Conservation (phyloP, 2,888 invertebrate genomes). For the Monopis laevigella region DNA sequence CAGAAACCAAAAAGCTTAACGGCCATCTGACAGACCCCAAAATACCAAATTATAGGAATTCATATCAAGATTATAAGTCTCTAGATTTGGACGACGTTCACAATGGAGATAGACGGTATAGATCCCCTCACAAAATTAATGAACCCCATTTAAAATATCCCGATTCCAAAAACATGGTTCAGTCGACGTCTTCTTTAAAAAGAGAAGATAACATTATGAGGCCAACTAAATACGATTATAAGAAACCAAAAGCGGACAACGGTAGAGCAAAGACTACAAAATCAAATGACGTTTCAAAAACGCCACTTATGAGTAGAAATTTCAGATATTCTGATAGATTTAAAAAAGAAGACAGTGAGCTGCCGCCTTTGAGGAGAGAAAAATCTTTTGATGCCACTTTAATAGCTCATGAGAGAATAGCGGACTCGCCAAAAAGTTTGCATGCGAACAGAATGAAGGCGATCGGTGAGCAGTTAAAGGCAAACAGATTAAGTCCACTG, state of each 20-base stretch:
- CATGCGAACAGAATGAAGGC: constrained; percentile 43
- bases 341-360: constrained; percentile 43
- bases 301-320: constrained; percentile 51
- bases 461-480: constrained; percentile 41
- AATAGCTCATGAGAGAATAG: constrained; percentile 39
- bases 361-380: constrained; percentile 51
- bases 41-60: constrained; percentile 33
- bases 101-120: constrained; percentile 41
- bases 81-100: constrained; percentile 34
- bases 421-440: constrained; percentile 39
- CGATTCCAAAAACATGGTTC: constrained; percentile 50
- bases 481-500: constrained; percentile 36
- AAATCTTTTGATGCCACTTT: constrained; percentile 60
- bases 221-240: constrained; percentile 53
- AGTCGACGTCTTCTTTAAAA: constrained; percentile 46
- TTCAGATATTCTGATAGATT: constrained; percentile 62
- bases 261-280: constrained; percentile 58
- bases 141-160: constrained; percentile 53
- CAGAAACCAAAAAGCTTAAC: constrained; percentile 71
- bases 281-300: constrained; percentile 47
- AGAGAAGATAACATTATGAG: constrained; percentile 59
- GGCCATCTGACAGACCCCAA: constrained; percentile 36
- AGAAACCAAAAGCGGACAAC: constrained; percentile 54
- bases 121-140: constrained; percentile 52
- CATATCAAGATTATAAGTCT: constrained; percentile 47